Percentiles rank a stretch among this genome's conserved stretches.
Evolutionary conservation across 2,797 vertebrate genomes (phyloP).

Genomic region (Megaceryle alcyon): DNA sequence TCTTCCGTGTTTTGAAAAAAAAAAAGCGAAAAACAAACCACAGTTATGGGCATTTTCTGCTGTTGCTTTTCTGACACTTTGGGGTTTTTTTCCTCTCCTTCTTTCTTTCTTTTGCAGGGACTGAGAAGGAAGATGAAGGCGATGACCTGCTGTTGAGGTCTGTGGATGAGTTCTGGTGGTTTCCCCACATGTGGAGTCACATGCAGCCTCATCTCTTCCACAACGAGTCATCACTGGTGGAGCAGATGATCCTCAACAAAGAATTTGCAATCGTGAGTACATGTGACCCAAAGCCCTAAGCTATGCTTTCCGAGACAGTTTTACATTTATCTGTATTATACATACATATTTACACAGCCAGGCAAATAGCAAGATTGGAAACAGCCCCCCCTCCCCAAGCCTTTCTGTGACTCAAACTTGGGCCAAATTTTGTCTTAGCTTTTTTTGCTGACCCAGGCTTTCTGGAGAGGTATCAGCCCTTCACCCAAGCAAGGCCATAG

Average conservation of each 20-base stretch:
- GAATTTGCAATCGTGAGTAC: conserved; percentile 91
- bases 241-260: conserved; percentile 96
- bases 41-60: background rate
- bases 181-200: conserved; percentile 97
- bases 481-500: background rate
- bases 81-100: background rate
- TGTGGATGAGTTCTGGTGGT: conserved; percentile 95
- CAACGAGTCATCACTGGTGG: conserved; percentile 90
- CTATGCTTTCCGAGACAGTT: background rate
- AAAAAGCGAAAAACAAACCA: background rate
- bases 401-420: background rate
- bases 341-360: background rate
- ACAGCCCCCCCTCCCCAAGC: background rate
- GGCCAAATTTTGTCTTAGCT: background rate
- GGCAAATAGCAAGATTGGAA: background rate
- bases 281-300: background rate
- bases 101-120: conserved; percentile 81
- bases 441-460: background rate
- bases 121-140: conserved; percentile 89
- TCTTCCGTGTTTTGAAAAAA: background rate
- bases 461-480: background rate
- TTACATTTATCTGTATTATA: background rate
- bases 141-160: conserved; percentile 90
- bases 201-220: conserved; percentile 96
- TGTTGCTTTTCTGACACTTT: background rate